Percentiles rank a stretch among this genome's conserved stretches.
phyloP scores from a whole-genome alignment of 2,113 vertebrate genomes.

The Coptodon rendalli region DNA sequence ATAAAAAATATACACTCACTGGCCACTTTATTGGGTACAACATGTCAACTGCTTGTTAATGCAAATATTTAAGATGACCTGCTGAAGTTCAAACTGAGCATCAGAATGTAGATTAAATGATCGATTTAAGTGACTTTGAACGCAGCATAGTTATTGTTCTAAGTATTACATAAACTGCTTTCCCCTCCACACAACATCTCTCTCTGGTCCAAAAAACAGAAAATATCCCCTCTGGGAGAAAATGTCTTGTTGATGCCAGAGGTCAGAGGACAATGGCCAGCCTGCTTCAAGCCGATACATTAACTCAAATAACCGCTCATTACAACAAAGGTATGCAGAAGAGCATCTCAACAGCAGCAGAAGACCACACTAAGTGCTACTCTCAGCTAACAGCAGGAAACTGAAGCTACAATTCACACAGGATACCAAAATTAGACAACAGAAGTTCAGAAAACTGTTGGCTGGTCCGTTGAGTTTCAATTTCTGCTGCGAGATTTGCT shows the following conservation, averaged over 20 bases:
- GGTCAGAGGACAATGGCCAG: not conserved
- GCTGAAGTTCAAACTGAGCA: not conserved
- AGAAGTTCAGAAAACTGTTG: not conserved
- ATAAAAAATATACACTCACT: not conserved
- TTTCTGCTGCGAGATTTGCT: not conserved
- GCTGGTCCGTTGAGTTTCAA: not conserved
- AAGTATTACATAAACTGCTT: not conserved
- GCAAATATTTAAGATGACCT: not conserved
- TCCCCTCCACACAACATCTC: not conserved
- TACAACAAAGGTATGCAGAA: not conserved
- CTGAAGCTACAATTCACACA: not conserved
- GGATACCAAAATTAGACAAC: not conserved
- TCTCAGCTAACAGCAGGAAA: not conserved
- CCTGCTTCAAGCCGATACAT: not conserved
- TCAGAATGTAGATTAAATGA: not conserved
- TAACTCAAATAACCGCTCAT: not conserved
- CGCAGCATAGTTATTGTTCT: not conserved
- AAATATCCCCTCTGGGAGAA: not conserved
- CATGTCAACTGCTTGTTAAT: not conserved
- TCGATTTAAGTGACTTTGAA: not conserved
- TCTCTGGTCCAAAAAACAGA: not conserved
- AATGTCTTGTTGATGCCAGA: not conserved
- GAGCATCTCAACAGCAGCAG: not conserved
- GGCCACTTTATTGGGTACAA: not conserved
- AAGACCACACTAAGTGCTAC: not conserved